Evolutionary conservation across 1,140 invertebrate species (phyloP).

Genomic region (Dreissena rostriformis): DNA sequence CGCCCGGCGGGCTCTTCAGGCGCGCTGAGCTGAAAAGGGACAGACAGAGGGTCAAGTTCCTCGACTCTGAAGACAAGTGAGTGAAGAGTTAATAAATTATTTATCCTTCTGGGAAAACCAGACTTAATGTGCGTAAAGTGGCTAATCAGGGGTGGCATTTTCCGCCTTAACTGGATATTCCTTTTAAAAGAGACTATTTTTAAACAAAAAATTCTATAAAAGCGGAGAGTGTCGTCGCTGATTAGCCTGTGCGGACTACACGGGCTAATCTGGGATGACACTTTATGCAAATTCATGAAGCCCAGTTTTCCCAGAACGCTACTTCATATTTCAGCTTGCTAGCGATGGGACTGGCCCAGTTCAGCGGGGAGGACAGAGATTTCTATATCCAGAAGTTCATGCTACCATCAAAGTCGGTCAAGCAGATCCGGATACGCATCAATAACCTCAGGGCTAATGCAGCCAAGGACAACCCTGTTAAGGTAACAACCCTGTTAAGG

Average conservation of each 20-base stretch:
- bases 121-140: too few species aligned
- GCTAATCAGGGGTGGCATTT: too few species aligned
- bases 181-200: too few species aligned
- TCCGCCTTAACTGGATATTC: too few species aligned
- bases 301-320: too few species aligned
- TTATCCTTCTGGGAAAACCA: too few species aligned
- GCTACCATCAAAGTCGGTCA: slow-evolving; percentile 74
- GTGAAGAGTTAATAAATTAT: slow-evolving; percentile 20
- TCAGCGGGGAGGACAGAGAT: slow-evolving; percentile 69
- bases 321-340: slow-evolving; percentile 80
- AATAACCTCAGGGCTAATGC: slow-evolving; percentile 73
- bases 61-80: slow-evolving; percentile 72
- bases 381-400: slow-evolving; percentile 73
- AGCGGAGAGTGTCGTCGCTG: too few species aligned
- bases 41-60: slow-evolving; percentile 58
- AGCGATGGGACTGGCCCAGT: slow-evolving; percentile 85
- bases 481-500: too few species aligned
- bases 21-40: slow-evolving; percentile 24
- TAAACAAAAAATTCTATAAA: too few species aligned
- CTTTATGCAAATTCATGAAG: too few species aligned
- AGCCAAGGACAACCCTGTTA: slow-evolving; percentile 77
- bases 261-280: too few species aligned
- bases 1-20: slow-evolving; percentile 70
- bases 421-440: slow-evolving; percentile 75
- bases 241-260: too few species aligned